Evolutionary conservation across 1,140 invertebrate genomes (phyloP).

Genomic region (Anastatus disparis): DNA sequence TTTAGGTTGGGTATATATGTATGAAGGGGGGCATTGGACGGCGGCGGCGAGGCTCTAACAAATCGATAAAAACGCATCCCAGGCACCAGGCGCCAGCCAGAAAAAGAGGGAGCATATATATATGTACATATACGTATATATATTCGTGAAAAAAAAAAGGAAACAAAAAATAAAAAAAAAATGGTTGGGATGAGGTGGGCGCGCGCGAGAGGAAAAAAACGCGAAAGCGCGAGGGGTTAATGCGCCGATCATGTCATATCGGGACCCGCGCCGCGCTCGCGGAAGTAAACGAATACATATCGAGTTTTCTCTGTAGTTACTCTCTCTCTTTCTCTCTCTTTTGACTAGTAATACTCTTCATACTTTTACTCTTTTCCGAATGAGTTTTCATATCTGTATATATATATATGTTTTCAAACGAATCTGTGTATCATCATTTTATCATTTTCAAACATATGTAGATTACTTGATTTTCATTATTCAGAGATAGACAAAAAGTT

Average conservation of each 20-base stretch:
- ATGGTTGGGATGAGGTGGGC: slow-evolving; percentile 30
- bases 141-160: no score
- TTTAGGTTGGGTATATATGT: no score
- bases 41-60: slow-evolving; percentile 60
- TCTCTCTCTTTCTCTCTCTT: slow-evolving; percentile 19
- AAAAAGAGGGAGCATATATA: slow-evolving; percentile 60
- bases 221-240: slow-evolving; percentile 59
- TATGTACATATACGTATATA: no score
- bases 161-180: no score
- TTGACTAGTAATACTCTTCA: not conserved
- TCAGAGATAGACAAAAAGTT: no score
- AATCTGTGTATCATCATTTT: slow-evolving; percentile 36
- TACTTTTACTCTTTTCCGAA: not conserved
- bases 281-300: slow-evolving; percentile 59
- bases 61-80: slow-evolving; percentile 70
- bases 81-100: slow-evolving; percentile 64
- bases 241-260: slow-evolving; percentile 67
- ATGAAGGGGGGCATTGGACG: slow-evolving; percentile 51
- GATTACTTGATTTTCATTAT: slow-evolving; percentile 2
- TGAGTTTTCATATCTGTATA: slow-evolving; percentile 7
- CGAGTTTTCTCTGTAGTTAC: slow-evolving; percentile 27
- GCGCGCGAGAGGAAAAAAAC: slow-evolving; percentile 61
- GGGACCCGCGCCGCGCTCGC: slow-evolving; percentile 54
- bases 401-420: not conserved
- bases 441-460: slow-evolving; percentile 14